Base-by-base conservation (phyloP, 2,888 invertebrate genomes). In the Prosapia bicincta region DNA sequence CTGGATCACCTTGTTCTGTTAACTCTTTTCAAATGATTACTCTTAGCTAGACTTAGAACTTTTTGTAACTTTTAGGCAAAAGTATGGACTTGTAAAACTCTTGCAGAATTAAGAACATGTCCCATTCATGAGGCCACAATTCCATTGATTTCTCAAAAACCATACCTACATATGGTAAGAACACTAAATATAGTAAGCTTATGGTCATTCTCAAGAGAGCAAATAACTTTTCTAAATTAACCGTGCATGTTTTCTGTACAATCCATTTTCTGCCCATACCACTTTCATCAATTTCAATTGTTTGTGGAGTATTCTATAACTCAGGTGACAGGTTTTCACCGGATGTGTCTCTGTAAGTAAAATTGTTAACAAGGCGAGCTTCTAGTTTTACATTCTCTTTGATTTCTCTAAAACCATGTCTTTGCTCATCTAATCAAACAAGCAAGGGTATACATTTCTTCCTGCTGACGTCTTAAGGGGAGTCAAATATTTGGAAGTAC, bases 181-280 rank as follows among this genome's bases (percentile, higher is more conserved):
- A 24, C 54, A 74, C 26, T 43, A 69, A 23, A 74, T 24, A 28
- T 74, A 74, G n/a, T 54, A 54, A 9, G 74, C 74, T 65, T 30
- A 54, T 23, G 65, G 69, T 15, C 66, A 69, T 26, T 69, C 24
- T 69, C 24, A 54, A 3, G 13, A 32, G 10, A 74, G 24, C 26
- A 69, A 38, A 66, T 72, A 0, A 66, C 7, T 1, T 66, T 66
- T 23, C n/a, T 66, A 30, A 5, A 72, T 7, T 20, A 6, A 1
- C 74, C 69, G n/a, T 26, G 10, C 74, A 74, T 69, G 69, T 74
- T 74, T 20, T 69, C 74, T 13, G 74, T 54, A 26, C 74, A 69
- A 20, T 74, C 69, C 69, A 74, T 66, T 20, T 69, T 74, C 23
- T 74, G 69, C 6, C 74, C 20, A 75, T 75, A 26, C 54, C 26